phyloP scores from a whole-genome alignment of 2,888 invertebrate species.

The Sesamia inferens region DNA sequence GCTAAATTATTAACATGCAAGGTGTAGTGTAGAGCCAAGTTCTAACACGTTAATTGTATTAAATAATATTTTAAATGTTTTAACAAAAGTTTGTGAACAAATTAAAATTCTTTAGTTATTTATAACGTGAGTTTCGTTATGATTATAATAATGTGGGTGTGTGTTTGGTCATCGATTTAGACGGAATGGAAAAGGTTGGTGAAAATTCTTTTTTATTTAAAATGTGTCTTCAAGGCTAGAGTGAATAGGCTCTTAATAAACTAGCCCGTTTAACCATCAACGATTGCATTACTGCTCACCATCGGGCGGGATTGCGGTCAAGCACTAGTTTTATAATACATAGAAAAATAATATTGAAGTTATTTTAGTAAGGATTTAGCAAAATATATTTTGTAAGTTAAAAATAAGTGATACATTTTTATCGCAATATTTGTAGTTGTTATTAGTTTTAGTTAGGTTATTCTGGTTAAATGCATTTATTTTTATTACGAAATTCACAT shows the following conservation, averaged over 20 bases:
- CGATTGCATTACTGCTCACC: too few relatives aligned
- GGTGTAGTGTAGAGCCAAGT: conserved; percentile 47
- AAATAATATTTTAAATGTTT: conserved; percentile 67
- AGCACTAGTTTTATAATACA: not conserved
- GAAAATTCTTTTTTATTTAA: conserved; percentile 1
- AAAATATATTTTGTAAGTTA: not conserved
- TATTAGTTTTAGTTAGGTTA: not conserved
- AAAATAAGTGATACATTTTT: not conserved
- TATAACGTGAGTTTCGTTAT: conserved; percentile 37
- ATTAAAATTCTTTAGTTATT: conserved; percentile 72
- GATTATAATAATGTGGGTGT: conserved; percentile 27
- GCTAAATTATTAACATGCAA: conserved; percentile 53
- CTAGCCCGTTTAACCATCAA: too few relatives aligned
- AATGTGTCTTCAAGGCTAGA: not conserved
- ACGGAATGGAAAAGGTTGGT: conserved; percentile 34
- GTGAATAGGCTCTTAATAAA: too few relatives aligned
- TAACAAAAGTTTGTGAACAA: conserved; percentile 59
- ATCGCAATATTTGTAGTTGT: not conserved
- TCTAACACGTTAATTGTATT: conserved; percentile 70
- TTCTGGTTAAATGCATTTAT: too few relatives aligned
- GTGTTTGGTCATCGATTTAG: conserved; percentile 14
- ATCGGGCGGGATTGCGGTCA: too few relatives aligned
- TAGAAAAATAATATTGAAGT: not conserved
- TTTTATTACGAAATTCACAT: too few relatives aligned
- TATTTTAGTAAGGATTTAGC: not conserved